These are phyloP conservation scores for Ia io DNA, from an alignment of 2,113 vertebrate species.

Conservation along the genomic window DNA sequence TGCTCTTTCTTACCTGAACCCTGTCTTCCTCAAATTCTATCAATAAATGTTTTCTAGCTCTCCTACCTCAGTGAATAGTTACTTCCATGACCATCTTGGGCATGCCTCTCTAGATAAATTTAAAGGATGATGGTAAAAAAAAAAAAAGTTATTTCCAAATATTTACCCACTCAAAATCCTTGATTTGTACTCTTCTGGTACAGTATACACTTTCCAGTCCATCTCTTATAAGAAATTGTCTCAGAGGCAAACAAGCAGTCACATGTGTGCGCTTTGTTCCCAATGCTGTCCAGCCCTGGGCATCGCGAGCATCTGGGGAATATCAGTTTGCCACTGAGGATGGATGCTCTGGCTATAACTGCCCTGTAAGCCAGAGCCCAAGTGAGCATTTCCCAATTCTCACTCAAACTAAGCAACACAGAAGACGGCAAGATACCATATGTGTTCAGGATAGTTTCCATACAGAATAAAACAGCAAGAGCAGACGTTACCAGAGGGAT, in stretches of 20 bases:
- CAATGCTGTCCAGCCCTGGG: too few species aligned
- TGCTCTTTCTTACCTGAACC: not conserved
- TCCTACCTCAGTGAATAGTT: not conserved
- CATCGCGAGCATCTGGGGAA: not conserved
- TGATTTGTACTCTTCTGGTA: not conserved
- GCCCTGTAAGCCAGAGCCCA: not conserved
- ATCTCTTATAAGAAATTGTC: not conserved
- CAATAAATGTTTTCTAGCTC: fast-evolving
- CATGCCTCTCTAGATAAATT: not conserved
- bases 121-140: not conserved
- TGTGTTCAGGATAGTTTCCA: fast-evolving
- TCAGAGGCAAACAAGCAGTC: not conserved
- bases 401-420: too few species aligned
- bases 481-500: conserved; percentile 87
- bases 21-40: too few species aligned
- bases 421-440: fast-evolving
- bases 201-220: not conserved
- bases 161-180: not conserved
- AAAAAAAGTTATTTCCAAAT: not conserved
- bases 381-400: fast-evolving
- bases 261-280: too few species aligned
- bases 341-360: not conserved
- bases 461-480: not conserved
- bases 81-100: not conserved
- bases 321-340: too few species aligned